phyloP scores from a whole-genome alignment of 2,888 invertebrate species.

The Lithophane socia region DNA sequence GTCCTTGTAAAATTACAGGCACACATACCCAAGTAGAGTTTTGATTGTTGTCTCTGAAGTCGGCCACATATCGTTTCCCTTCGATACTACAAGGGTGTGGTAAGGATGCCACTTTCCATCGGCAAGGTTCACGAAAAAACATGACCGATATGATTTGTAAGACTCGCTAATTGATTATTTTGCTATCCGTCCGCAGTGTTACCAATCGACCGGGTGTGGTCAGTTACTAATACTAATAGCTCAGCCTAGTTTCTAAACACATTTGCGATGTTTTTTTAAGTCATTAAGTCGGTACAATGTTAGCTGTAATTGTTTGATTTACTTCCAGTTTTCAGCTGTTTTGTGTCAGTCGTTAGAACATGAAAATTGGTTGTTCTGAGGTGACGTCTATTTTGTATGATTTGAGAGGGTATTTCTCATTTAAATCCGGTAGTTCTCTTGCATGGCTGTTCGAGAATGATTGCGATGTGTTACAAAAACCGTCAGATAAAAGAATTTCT shows the following conservation, averaged over 20 bases:
- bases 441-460: no score
- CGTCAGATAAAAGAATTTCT: neutral
- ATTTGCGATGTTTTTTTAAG: constrained; percentile 65
- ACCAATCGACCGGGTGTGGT: constrained; percentile 77
- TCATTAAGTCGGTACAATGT: constrained; percentile 59
- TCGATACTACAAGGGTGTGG: constrained; percentile 4
- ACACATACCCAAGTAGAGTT: neutral
- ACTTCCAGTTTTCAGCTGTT: constrained; percentile 51
- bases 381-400: neutral
- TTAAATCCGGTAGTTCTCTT: neutral
- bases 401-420: neutral
- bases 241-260: constrained; percentile 77
- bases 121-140: constrained; percentile 1
- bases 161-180: constrained; percentile 47
- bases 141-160: neutral
- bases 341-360: constrained; percentile 16
- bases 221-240: constrained; percentile 70
- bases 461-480: neutral
- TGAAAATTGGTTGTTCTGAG: constrained; percentile 21
- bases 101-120: neutral
- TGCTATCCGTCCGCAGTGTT: constrained; percentile 65
- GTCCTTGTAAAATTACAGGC: neutral
- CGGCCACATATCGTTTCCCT: neutral
- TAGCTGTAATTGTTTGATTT: constrained; percentile 60
- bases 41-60: neutral